Evolutionary conservation across 2,888 invertebrate species (phyloP), one percentile per base, ranked within the genome.

Genomic region (Mechanitis messenoides): DNA sequence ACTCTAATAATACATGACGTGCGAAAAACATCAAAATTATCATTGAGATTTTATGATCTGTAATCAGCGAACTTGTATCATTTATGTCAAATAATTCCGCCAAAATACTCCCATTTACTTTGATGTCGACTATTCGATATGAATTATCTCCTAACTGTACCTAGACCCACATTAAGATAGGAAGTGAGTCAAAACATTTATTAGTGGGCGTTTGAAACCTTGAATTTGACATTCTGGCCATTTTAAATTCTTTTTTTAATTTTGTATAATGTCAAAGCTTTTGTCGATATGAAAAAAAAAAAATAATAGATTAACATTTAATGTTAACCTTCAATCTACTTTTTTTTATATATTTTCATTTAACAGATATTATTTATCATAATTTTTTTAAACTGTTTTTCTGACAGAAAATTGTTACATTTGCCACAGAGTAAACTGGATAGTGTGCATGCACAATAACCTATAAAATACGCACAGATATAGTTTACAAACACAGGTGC

Each of bases 141-240:
- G 61, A 63, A 58, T 58, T 66, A 63, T 59, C 28, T 47, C 20
- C 42, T 42, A 53, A 5, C 28, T 55, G 59, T 63, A 71, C 69
- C 74, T 74, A 79, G 75, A 78, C 73, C 75, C 69, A 74, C 65
- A 73, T 75, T 71, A 65, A 68, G 66, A 60, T 74, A 84, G 83
- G 83, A 83, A 84, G 78, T 76, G 77, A 78, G 68, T 76, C 75
- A 74, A 80, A 78, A 79, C 77, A 79, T 79, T 69, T 77, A 77
- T 79, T 77, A 58, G 86, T 84, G 77, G 84, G 85, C 72, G 84
- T 72, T 68, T 70, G 60, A 67, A 69, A 79, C 86, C 85, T 85
- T 86, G 84, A 68, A 47, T n/a, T 63, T 74, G 72, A 74, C 73
- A 71, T 75, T 76, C 76, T 75, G 75, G 76, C 76, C 80, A 81